Base-by-base conservation (phyloP, 2,797 vertebrate genomes). In the Trematomus bernacchii region DNA sequence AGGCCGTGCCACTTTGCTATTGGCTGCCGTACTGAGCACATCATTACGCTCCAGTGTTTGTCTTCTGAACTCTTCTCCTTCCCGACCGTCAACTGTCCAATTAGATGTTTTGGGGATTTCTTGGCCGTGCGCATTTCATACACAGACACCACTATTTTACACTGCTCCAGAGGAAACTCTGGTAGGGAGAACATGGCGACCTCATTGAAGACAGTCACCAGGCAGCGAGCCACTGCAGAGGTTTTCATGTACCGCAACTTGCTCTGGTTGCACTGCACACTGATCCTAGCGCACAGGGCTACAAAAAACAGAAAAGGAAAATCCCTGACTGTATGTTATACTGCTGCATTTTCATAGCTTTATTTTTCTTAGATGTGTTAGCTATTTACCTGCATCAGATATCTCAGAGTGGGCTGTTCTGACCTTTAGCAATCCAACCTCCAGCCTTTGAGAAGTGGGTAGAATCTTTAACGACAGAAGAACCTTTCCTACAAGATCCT, bases 401-500 rank as follows among this genome's bases (percentile, higher is more conserved):
- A 10, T 69, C 37, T 84, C 76, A 30, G 60, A 33, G 44, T 70
- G 76, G 53, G 77, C 77, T 0, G 83, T 91, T 89, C 84, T 93
- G 73, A 96, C 88, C 86, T 95, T 96, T 16, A 96, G 77, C 61
- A 96, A 79, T 42, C 94, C 94, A 3, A 95, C 85, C 80, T 96
- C 94, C 30, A 94, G 86, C 82, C 92, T 95, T 84, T 94, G 94
- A 51, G 93, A 91, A 10, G 93, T 93, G 16, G 95, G 95, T 55
- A 96, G 90, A 71, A 94, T 95, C 89, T 92, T 96, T 10, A 96
- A 73, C 0, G 93, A 95, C 27, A 96, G 79, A 13, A 97, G 92
- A 3, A 94, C 89, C 73, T 95, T 86, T 71, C 95, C 96, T 14
- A 95, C 94, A 14, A 87, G 57, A 77, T 96, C 95, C 96, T 96